Base-by-base conservation (phyloP, 1,140 invertebrate species). In the Diorhabda elongata region DNA sequence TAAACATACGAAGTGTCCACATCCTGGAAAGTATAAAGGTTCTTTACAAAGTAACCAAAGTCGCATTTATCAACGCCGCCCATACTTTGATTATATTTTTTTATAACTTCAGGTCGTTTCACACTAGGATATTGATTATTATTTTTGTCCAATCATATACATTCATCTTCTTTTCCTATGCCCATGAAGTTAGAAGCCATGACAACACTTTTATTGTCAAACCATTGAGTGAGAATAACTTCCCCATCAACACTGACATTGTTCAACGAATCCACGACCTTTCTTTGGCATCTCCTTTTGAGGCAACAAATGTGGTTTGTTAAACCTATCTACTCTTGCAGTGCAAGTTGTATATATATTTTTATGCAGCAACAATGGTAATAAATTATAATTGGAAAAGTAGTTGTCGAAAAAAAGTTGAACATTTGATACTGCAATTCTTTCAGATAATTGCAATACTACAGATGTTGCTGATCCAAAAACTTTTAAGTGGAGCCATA, bases 41-140 rank as follows among this genome's bases (percentile, higher is more conserved):
- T 43, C 74, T 43, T 64, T 79, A 79, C 6, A 72, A 47, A 59
- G 66, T 61, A 42, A 77, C 66, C 7, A 73, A 60, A 70, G 72
- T 81, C 78, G 61, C 78, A 64, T 26, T 75, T 71, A 71, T 81
- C 79, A 9, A 82, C 81, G 64, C 78, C 81, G 58, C 80, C 81
- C 78, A 81, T 82, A 6, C 73, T 73, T 61, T 76, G 72, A 73
- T 81, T 79, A 68, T 80, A 81, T 26, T 62, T 7, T 52, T 61
- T 73, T 71, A 81, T 73, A 7, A 81, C 66, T 74, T 80, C 74
- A 59, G 78, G 80, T 42, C 79, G 64, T 62, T 76, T 70, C 26
- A 80, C 72, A 47, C 77, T 65, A 71, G 80, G 75, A 77, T 71
- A 67, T 45, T 67, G 44, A 61, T 63, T 66, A 11, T 61, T n/a